Conservation (phyloP, 2,113 vertebrate genomes). For the Coturnix japonica region DNA sequence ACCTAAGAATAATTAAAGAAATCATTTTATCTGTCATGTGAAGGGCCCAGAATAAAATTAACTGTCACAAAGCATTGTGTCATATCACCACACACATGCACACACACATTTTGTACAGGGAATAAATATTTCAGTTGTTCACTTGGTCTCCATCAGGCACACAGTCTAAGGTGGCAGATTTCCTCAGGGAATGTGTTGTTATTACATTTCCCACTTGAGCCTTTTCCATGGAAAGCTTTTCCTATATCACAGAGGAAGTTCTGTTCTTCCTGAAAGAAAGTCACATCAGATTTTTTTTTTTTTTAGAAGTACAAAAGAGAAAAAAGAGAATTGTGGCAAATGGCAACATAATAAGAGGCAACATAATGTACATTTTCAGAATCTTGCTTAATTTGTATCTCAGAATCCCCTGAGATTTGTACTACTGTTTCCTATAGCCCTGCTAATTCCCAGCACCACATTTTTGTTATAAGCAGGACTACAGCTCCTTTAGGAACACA, state of each 20-base stretch:
- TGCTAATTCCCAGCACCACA: background rate
- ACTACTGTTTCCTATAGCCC: background rate
- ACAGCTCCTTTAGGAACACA: background rate
- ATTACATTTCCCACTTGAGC: background rate
- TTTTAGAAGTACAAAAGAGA: background rate
- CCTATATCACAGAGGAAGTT: background rate
- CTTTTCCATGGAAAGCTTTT: background rate
- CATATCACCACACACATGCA: background rate
- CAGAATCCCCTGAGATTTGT: background rate
- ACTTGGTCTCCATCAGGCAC: background rate
- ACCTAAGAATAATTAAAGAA: slow-evolving; percentile 65
- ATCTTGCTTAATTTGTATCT: background rate
- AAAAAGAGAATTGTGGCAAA: background rate
- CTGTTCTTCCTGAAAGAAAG: background rate
- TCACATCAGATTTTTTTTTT: background rate
- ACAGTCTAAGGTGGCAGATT: slow-evolving; percentile 2
- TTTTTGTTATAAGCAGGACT: background rate
- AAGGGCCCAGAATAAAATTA: slow-evolving; percentile 49
- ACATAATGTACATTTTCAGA: background rate
- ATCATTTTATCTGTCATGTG: slow-evolving; percentile 59
- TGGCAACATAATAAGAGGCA: background rate
- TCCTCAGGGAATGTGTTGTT: background rate
- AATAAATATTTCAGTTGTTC: slow-evolving; percentile 2
- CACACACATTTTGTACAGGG: background rate
- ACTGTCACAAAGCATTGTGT: slow-evolving; percentile 45